Conservation (phyloP, 2,113 vertebrate species). For the Vulpes vulpes region DNA sequence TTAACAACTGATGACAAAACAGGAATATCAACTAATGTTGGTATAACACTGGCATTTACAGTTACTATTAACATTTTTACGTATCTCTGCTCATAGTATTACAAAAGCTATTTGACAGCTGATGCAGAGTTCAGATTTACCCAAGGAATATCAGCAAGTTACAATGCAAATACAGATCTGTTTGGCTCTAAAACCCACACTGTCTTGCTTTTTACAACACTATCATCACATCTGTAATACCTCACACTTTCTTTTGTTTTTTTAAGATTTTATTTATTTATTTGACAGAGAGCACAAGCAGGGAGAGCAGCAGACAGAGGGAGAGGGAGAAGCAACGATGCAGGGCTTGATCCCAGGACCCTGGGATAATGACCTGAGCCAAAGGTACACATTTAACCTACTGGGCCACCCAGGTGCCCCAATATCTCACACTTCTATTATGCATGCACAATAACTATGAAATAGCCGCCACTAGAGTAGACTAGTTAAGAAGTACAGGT, state of each 20-base stretch:
- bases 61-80: background rate
- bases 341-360: no score
- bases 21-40: background rate
- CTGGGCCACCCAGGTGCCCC: no score
- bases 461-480: background rate
- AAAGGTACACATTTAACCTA: no score
- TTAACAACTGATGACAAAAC: conserved; percentile 28
- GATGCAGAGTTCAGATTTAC: background rate
- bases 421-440: background rate
- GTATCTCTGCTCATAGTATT: background rate
- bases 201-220: background rate
- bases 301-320: no score
- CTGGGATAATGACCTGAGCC: no score
- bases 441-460: background rate
- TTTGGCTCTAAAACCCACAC: background rate
- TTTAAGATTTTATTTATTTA: no score
- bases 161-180: background rate
- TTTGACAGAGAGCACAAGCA: no score
- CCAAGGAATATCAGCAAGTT: background rate
- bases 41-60: background rate
- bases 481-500: background rate
- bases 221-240: background rate
- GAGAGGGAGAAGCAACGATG: no score
- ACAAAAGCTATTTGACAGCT: background rate
- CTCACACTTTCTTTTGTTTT: background rate